Conservation (phyloP, 2,113 vertebrate species). For the Cacatua alba region DNA sequence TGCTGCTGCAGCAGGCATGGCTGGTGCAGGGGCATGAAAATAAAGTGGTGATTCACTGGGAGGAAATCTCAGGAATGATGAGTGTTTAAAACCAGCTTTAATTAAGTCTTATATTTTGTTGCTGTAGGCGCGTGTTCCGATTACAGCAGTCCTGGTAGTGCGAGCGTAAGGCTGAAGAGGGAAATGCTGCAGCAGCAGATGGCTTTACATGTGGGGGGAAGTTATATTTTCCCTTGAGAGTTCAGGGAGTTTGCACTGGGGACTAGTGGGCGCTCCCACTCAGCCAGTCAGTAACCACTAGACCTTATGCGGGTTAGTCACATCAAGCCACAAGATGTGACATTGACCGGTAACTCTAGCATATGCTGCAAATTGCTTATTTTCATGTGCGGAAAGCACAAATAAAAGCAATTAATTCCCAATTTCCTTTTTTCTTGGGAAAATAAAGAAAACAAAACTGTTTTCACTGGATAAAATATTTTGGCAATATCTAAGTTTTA, state of each 20-base stretch:
- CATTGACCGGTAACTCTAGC: background rate
- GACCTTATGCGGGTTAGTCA: constrained; percentile 3
- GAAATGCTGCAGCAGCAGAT: background rate
- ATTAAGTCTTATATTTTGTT: background rate
- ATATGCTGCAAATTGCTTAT: background rate
- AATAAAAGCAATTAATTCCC: background rate
- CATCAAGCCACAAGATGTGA: constrained; percentile 8
- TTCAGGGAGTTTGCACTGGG: background rate
- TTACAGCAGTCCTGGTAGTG: background rate
- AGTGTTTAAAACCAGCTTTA: background rate
- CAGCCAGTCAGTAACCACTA: background rate
- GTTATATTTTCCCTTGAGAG: background rate
- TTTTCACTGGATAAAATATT: background rate
- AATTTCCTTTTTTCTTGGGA: background rate
- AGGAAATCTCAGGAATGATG: background rate
- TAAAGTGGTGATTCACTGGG: background rate
- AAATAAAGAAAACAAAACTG: background rate
- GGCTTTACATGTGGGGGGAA: background rate
- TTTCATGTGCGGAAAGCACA: background rate
- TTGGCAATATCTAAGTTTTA: background rate
- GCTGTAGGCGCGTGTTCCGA: background rate
- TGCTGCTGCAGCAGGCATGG: background rate
- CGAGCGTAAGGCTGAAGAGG: background rate
- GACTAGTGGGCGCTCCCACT: background rate
- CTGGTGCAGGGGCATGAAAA: background rate